Percentiles rank a stretch among this genome's conserved stretches.
These are phyloP conservation scores for Marmota monax DNA, from an alignment of 2,113 vertebrate genomes.

Conservation along the genomic window DNA sequence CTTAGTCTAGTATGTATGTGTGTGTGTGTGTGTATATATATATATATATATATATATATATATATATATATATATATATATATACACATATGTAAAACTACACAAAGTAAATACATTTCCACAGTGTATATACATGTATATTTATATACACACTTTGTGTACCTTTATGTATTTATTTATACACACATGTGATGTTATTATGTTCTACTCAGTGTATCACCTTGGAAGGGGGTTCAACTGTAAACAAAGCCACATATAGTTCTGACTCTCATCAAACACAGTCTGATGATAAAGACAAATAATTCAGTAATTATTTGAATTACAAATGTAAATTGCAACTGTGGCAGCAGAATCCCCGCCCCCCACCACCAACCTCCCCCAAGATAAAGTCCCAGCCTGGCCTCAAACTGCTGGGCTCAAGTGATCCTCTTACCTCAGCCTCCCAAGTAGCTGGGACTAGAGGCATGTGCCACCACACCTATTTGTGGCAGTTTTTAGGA, in stretches of 20 bases:
- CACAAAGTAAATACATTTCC: neutral
- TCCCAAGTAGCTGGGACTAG: neutral
- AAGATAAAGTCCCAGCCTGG: neutral
- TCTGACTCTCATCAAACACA: neutral
- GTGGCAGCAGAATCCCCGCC: neutral
- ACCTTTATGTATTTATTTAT: neutral
- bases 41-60: neutral
- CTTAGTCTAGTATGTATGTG: neutral
- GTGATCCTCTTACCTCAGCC: neutral
- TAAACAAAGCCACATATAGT: neutral
- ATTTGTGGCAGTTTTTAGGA: neutral
- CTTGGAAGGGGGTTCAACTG: neutral
- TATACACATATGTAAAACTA: neutral
- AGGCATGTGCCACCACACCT: neutral
- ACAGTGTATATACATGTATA: neutral
- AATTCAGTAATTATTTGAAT: neutral
- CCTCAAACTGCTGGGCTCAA: neutral
- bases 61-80: accelerated
- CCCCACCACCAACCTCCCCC: accelerated
- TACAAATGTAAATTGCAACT: neutral
- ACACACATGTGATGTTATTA: neutral
- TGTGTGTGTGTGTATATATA: neutral
- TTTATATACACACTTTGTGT: neutral
- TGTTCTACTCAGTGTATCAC: neutral
- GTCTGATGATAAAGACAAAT: neutral